phyloP scores from a whole-genome alignment of 2,113 vertebrate genomes.

The Heterocephalus glaber region DNA sequence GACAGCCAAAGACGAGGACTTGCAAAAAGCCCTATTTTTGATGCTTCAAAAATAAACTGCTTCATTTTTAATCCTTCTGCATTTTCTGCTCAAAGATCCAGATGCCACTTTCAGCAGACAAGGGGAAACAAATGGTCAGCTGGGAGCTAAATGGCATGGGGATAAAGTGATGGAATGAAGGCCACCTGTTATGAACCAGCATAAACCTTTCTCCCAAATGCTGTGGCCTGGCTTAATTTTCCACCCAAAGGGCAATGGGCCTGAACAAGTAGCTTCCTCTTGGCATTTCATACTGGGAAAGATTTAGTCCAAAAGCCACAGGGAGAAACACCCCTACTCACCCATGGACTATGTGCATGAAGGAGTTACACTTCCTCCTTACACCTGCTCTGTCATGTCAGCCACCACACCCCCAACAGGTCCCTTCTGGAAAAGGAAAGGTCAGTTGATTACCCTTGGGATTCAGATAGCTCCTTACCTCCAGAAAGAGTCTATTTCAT shows the following conservation, averaged over 20 bases:
- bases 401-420: not conserved
- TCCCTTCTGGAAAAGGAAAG: not conserved
- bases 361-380: not conserved
- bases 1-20: not conserved
- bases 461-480: too few relatives aligned
- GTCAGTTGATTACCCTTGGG: not conserved
- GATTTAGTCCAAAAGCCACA: not conserved
- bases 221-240: not conserved
- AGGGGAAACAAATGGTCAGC: not conserved
- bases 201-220: not conserved
- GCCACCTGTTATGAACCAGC: accelerated
- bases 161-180: too few relatives aligned
- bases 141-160: accelerated
- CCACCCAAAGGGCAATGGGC: not conserved
- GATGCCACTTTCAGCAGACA: not conserved
- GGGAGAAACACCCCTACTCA: not conserved
- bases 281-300: not conserved
- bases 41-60: not conserved
- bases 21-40: not conserved
- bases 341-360: not conserved
- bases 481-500: not conserved
- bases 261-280: not conserved
- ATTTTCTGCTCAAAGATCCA: not conserved
- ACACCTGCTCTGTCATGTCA: too few relatives aligned
- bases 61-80: not conserved